Percentiles rank a stretch among this genome's conserved stretches.
These are phyloP conservation scores for Plumapathes pennacea DNA, from an alignment of 92 coral and sea anemone genomes.

Conservation along the genomic window DNA sequence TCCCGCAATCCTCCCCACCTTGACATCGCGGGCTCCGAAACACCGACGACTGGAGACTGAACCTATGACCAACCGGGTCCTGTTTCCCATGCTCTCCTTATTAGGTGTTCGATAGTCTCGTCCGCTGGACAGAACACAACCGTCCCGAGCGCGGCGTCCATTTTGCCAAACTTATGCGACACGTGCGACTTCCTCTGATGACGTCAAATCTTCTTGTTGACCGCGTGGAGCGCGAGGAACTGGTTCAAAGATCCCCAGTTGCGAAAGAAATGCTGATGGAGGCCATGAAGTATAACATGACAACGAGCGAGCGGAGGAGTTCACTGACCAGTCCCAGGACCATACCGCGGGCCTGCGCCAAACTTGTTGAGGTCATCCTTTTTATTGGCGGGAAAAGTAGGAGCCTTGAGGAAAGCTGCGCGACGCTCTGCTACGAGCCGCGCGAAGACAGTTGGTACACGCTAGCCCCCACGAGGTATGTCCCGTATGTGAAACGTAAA, in stretches of 20 bases:
- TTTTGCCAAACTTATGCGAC: slow-evolving; percentile 72
- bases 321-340: slow-evolving; percentile 65
- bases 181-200: slow-evolving; percentile 70
- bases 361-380: slow-evolving; percentile 71
- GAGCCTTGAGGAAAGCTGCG: slow-evolving; percentile 49
- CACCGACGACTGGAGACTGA: too few species aligned
- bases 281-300: slow-evolving; percentile 61
- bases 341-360: slow-evolving; percentile 59
- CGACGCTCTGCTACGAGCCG: slow-evolving; percentile 74
- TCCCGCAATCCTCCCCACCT: too few species aligned
- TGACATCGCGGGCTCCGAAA: too few species aligned
- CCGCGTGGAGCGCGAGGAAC: slow-evolving; percentile 55
- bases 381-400: slow-evolving; percentile 70
- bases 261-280: slow-evolving; percentile 80
- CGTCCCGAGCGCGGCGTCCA: slow-evolving; percentile 73
- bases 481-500: not conserved
- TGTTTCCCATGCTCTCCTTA: too few species aligned
- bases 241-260: slow-evolving; percentile 78
- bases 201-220: slow-evolving; percentile 27
- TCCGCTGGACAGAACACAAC: slow-evolving; percentile 70
- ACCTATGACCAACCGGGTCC: too few species aligned
- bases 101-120: slow-evolving; percentile 70
- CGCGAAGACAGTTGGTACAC: slow-evolving; percentile 55
- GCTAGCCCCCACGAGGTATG: slow-evolving; percentile 65
- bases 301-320: slow-evolving; percentile 14